Base-by-base conservation (phyloP, 2,797 vertebrate genomes). In the Enteromius fasciolatus region DNA sequence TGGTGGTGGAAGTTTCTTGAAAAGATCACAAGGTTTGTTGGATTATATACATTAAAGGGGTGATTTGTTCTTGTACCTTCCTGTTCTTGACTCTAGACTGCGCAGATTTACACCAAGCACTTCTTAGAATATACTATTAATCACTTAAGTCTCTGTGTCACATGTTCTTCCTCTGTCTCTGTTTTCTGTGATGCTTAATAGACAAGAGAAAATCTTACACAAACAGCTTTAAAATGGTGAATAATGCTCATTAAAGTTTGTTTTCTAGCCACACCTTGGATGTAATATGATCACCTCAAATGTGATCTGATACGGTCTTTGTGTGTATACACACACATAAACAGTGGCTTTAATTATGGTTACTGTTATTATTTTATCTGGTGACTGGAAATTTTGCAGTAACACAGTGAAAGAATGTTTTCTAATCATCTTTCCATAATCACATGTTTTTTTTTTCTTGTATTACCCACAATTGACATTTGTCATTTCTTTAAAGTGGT, bases 61-160 rank as follows among this genome's bases (percentile, higher is more conserved):
- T 72, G 52, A 59, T 36, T 31, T 52, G 15, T 79, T 31, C 18
- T 57, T 23, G 31, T 54, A 28, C 23, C 50, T n/a, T 23, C 5
- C 31, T 75, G 52, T 9, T 52, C 20, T 59, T 75, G 33, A 18
- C 7, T 59, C 23, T 25, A 25, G 12, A 25, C 52, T 63, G 14
- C 1, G 59, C 59, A 31, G 59, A 63, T 63, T 57, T 75, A 59
- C 39, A 12, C 3, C 15, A 17, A 46, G 23, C 15, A 7, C 54
- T 68, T 68, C 66, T 61, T n/a, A 41, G 15, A 76, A 44, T 61
- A 28, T 63, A 20, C 15, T 20, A 5, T 76, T 61, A 76, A 28
- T 76, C 54, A 28, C 36, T 31, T 7, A 41, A 67, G 36, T 20
- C 14, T 74, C 28, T 52, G 33, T 14, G n/a, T 63, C 25, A 54